Evolutionary conservation across 1,140 invertebrate genomes (phyloP), one percentile per base, ranked within the genome.

Genomic region (Drosophila carrolli): DNA sequence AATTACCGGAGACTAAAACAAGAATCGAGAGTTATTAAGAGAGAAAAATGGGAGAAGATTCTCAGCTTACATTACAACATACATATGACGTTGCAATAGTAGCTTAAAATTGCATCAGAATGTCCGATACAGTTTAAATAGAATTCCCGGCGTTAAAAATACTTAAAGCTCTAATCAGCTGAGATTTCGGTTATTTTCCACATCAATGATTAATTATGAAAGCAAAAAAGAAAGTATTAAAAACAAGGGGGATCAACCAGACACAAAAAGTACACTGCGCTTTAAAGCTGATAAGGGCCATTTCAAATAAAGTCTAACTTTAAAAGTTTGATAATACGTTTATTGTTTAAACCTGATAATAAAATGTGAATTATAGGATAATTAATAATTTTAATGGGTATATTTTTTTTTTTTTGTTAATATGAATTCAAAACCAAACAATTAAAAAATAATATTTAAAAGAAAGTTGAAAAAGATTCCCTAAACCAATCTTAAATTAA

Each of bases 181-280:
- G 55, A 53, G 54, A 68, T 73, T 77, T 67, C 37, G 59, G 79
- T 68, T 86, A 78, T 88, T 88, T 88, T 82, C 66, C 66, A 75
- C 41, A 82, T 81, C 47, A 58, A 61, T 75, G 66, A 75, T 54
- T 59, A 66, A 81, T 57, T 51, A 63, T 56, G 47, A 55, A 56
- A 57, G 41, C 19, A 55, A 81, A 77, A 78, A 82, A 63, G 83
- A 83, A 88, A 88, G 78, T 78, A 56, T 61, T 65, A 38, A 41
- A 60, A 50, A 23, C 47, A 10, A 10, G 55, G 56, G 67, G 37
- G 50, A 19, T 57, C 60, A 41, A 59, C 9, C 37, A 55, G 54
- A 58, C 60, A 40, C 9, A 23, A 16, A 29, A 81, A 81, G 16
- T 77, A 40, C 51, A 40, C 59, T 77, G 40, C 55, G 2, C 35